These are phyloP conservation scores for Neopelma chrysocephalum DNA, from an alignment of 2,797 vertebrate species.

Conservation along the genomic window DNA sequence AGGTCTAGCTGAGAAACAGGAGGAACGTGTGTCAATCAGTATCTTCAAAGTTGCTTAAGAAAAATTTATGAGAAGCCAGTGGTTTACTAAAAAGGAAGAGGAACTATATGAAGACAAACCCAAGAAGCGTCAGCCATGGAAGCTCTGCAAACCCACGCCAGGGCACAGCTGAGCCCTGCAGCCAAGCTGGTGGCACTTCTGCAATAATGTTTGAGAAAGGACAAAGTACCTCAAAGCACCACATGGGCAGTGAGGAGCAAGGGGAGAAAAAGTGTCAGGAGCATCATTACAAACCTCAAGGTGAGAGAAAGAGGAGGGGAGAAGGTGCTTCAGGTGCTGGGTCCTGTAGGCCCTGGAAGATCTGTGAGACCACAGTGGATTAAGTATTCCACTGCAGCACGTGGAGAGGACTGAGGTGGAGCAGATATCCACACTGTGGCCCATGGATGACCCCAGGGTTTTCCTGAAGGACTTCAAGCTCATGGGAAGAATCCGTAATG, in stretches of 20 bases:
- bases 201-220: background rate
- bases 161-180: fast-evolving
- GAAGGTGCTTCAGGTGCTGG: background rate
- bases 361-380: background rate
- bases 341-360: background rate
- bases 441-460: background rate
- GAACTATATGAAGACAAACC: no score
- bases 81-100: no score
- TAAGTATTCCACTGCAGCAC: background rate
- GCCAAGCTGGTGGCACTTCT: background rate
- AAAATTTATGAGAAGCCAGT: no score
- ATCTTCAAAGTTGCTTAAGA: no score
- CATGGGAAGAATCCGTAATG: background rate
- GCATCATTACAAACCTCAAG: background rate
- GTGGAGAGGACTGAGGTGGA: background rate
- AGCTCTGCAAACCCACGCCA: background rate
- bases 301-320: background rate
- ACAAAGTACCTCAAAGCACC: background rate
- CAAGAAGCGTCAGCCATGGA: no score
- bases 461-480: background rate
- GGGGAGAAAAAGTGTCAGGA: background rate
- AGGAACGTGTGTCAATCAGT: no score
- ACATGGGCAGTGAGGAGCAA: background rate
- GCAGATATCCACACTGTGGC: background rate
- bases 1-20: no score